phyloP scores from a whole-genome alignment of 2,888 invertebrate species.

The Piscicola geometra region DNA sequence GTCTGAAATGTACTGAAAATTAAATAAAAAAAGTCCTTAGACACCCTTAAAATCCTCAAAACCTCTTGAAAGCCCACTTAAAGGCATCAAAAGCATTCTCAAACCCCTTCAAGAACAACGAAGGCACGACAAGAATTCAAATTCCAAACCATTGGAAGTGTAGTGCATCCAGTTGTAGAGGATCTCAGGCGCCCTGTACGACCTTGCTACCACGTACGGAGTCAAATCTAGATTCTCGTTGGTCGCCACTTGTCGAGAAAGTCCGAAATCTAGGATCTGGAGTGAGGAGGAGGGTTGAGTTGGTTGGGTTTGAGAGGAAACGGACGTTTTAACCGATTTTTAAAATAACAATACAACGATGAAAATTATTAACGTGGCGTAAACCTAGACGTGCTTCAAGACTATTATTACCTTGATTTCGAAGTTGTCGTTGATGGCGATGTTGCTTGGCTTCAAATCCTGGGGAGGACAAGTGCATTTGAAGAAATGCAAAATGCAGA shows the following conservation, averaged over 20 bases:
- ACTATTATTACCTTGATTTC: constrained; percentile 34
- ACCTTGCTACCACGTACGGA: constrained; percentile 32
- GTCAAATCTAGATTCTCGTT: constrained; percentile 33
- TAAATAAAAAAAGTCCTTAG: too few relatives aligned
- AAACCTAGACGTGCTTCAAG: too few relatives aligned
- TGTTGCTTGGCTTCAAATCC: constrained; percentile 33
- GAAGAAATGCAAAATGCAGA: background rate
- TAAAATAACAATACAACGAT: too few relatives aligned
- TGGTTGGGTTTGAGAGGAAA: background rate
- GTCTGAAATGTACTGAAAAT: too few relatives aligned
- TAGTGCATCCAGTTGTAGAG: constrained; percentile 33
- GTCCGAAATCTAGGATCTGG: constrained; percentile 30
- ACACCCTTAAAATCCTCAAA: background rate
- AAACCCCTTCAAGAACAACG: too few relatives aligned
- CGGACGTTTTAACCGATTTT: too few relatives aligned
- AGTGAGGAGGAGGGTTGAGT: background rate
- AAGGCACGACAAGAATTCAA: too few relatives aligned
- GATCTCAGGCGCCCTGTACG: constrained; percentile 30
- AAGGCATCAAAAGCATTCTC: too few relatives aligned
- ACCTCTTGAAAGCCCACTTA: too few relatives aligned
- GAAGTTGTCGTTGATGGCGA: constrained; percentile 31
- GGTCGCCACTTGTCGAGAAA: constrained; percentile 12
- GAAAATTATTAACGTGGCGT: too few relatives aligned
- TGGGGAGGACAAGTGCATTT: background rate
- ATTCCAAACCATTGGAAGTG: constrained; percentile 23